These are phyloP conservation scores for Psettodes erumei DNA, from an alignment of 2,113 vertebrate species.

Conservation along the genomic window DNA sequence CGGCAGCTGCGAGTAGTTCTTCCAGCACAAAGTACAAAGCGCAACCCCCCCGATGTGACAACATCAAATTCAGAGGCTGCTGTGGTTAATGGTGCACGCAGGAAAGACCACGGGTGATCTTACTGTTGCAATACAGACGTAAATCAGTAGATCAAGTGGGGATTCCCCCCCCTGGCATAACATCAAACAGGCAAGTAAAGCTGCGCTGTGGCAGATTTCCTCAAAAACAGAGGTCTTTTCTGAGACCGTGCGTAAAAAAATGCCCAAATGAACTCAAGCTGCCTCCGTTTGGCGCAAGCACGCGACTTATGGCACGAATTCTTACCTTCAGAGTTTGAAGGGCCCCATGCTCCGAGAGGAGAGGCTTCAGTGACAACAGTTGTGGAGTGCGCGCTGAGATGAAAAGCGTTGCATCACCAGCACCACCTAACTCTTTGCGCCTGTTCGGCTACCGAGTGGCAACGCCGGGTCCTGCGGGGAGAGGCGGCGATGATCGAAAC, in stretches of 20 bases:
- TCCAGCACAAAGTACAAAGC: neutral
- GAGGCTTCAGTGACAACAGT: slow-evolving; percentile 27
- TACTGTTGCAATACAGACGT: neutral
- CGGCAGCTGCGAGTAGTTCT: slow-evolving; percentile 2
- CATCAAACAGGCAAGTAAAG: neutral
- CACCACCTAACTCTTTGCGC: slow-evolving; percentile 22
- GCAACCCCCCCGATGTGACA: neutral
- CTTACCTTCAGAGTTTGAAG: slow-evolving; percentile 75
- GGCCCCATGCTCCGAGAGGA: slow-evolving; percentile 55
- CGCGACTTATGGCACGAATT: neutral
- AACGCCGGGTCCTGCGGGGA: slow-evolving; percentile 6
- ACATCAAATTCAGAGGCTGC: neutral
- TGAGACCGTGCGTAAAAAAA: slow-evolving; percentile 30
- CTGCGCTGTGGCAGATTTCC: neutral
- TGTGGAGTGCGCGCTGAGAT: slow-evolving; percentile 22
- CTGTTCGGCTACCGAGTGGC: slow-evolving; percentile 1
- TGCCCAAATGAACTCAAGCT: neutral
- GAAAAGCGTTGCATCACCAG: slow-evolving; percentile 54
- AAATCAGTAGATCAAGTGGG: neutral
- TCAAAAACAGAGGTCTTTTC: neutral
- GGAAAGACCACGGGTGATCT: neutral
- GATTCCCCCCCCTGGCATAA: neutral
- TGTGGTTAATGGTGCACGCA: slow-evolving; percentile 35
- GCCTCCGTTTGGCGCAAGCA: neutral
- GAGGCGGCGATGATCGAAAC: slow-evolving; percentile 5